Conservation (phyloP, 2,797 vertebrate genomes). For the Clarias platycephalus region DNA sequence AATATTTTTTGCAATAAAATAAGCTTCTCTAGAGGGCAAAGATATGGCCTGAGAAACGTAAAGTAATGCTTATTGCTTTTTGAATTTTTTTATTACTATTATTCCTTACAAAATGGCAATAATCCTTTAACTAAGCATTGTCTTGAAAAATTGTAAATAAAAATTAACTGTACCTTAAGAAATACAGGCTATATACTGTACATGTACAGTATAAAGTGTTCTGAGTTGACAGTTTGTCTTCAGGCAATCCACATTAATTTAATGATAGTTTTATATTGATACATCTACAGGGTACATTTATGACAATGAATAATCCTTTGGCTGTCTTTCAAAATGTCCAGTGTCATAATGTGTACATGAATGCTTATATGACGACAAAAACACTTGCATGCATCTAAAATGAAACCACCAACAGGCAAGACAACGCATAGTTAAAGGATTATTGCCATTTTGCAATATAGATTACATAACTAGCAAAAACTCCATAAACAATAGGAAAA, state of each 20-base stretch:
- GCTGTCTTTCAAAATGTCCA: constrained; percentile 55
- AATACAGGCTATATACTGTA: constrained; percentile 49
- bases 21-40: not conserved
- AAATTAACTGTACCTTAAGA: not conserved
- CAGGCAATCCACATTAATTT: constrained; percentile 52
- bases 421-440: constrained; percentile 40
- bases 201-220: constrained; percentile 44
- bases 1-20: not conserved
- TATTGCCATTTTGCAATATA: constrained; percentile 35
- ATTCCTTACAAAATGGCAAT: constrained; percentile 29
- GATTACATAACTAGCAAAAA: constrained; percentile 24
- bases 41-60: not conserved
- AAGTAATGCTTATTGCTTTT: not conserved
- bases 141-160: constrained; percentile 41
- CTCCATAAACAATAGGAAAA: constrained; percentile 21
- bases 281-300: constrained; percentile 63
- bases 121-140: too few relatives aligned
- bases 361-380: not conserved
- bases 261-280: constrained; percentile 62
- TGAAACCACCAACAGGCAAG: constrained; percentile 48
- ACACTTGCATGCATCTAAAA: constrained; percentile 57
- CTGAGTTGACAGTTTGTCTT: constrained; percentile 54
- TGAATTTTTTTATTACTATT: constrained; percentile 28
- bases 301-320: constrained; percentile 65
- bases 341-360: constrained; percentile 37